Evolutionary conservation across 2,113 vertebrate genomes (phyloP).

Genomic region (Centrocercus urophasianus): DNA sequence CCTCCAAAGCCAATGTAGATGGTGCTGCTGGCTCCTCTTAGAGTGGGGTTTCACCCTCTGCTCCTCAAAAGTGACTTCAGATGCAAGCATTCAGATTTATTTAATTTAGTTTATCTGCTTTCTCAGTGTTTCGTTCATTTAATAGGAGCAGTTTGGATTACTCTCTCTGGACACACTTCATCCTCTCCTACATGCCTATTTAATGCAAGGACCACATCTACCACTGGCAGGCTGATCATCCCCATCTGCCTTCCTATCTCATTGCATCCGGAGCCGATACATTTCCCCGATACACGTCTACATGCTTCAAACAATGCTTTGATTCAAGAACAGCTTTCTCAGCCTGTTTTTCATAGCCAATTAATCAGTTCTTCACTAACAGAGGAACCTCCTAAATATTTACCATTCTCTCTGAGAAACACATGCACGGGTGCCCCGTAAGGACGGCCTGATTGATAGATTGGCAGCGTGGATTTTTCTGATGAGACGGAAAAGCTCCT

Average conservation of each 20-base stretch:
- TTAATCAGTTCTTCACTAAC: background rate
- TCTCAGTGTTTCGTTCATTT: background rate
- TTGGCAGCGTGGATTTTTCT: background rate
- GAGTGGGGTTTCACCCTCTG: background rate
- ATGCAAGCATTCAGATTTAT: background rate
- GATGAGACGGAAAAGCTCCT: background rate
- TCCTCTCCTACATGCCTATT: background rate
- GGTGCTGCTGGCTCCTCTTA: background rate
- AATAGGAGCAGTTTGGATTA: background rate
- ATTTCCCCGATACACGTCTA: accelerated
- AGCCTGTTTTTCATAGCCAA: background rate
- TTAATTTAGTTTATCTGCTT: background rate
- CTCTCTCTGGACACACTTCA: background rate
- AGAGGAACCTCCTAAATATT: background rate
- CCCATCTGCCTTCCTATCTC: background rate
- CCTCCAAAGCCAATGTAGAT: background rate
- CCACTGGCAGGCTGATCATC: background rate
- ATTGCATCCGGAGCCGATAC: background rate
- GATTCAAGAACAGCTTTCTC: background rate
- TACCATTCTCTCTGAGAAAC: background rate
- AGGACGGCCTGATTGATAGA: background rate
- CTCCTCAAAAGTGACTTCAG: background rate
- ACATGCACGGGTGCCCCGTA: background rate
- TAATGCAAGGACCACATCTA: background rate
- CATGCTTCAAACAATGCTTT: background rate